A percentile compares a stretch with the other conserved stretches of the same genome.
These are phyloP conservation scores for Sander vitreus DNA, from an alignment of 2,113 vertebrate species.

Conservation along the genomic window DNA sequence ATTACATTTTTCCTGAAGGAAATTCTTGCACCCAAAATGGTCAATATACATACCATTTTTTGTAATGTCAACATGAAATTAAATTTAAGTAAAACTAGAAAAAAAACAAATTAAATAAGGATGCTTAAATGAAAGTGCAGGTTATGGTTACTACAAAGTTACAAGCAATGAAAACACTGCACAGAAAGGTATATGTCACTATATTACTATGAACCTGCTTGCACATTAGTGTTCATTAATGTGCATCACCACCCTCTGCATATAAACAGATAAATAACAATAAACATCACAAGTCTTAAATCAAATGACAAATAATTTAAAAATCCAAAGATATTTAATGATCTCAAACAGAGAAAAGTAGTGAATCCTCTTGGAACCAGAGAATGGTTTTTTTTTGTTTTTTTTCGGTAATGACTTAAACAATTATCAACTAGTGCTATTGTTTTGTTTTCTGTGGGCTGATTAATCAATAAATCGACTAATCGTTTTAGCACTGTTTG, in stretches of 20 bases:
- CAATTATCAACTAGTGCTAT: background rate
- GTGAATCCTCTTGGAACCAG: background rate
- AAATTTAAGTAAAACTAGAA: background rate
- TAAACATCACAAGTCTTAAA: background rate
- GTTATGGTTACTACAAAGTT: background rate
- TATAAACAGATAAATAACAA: background rate
- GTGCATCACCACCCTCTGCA: background rate
- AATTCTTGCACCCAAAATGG: background rate
- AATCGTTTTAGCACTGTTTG: constrained; percentile 28
- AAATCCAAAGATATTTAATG: background rate
- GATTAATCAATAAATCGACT: background rate
- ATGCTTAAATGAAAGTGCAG: background rate
- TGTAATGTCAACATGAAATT: background rate
- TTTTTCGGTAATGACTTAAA: background rate
- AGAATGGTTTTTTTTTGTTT: too few species aligned
- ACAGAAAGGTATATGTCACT: background rate
- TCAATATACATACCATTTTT: background rate
- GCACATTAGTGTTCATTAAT: background rate
- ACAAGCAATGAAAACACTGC: background rate
- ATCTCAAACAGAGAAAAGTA: background rate
- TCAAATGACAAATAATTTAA: background rate
- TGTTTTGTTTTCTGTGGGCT: background rate
- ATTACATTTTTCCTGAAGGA: background rate
- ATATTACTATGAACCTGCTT: too few species aligned
- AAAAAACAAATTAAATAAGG: background rate